These are phyloP conservation scores for Hermetia illucens DNA, from an alignment of 1,140 invertebrate genomes.

Conservation along the genomic window DNA sequence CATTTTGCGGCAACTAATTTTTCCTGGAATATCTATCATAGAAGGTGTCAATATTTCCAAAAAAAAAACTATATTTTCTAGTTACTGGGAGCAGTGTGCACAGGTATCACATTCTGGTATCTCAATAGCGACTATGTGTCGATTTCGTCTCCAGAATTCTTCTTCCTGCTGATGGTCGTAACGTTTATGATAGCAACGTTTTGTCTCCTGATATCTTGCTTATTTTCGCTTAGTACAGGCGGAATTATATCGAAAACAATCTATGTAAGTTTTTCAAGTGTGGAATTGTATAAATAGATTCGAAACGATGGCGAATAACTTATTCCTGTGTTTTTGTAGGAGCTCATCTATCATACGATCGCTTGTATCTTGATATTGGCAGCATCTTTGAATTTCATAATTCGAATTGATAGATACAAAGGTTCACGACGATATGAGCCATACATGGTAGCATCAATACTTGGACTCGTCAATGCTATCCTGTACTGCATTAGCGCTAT, in stretches of 20 bases:
- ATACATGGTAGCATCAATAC: conserved; percentile 51
- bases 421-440: conserved; percentile 41
- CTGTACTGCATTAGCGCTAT: conserved; percentile 62
- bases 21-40: too few species aligned
- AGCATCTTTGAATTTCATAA: conserved; percentile 46
- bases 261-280: conserved; percentile 80
- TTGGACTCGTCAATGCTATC: conserved; percentile 51
- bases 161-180: conserved; percentile 57
- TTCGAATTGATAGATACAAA: conserved; percentile 38
- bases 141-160: conserved; percentile 43
- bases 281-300: too few species aligned
- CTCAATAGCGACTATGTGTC: conserved; percentile 26
- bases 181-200: conserved; percentile 65
- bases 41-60: too few species aligned
- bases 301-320: neutral
- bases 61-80: too few species aligned
- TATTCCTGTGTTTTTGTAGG: conserved; percentile 39
- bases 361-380: conserved; percentile 53
- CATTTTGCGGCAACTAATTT: too few species aligned
- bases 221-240: conserved; percentile 59
- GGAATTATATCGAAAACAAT: conserved; percentile 70
- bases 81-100: conserved; percentile 55
- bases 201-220: conserved; percentile 52
- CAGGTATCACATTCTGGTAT: conserved; percentile 53
- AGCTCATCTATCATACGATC: conserved; percentile 60